Percentiles rank a stretch among this genome's conserved stretches.
phyloP scores from a whole-genome alignment of 2,113 vertebrate species.

The Tauraco erythrolophus region DNA sequence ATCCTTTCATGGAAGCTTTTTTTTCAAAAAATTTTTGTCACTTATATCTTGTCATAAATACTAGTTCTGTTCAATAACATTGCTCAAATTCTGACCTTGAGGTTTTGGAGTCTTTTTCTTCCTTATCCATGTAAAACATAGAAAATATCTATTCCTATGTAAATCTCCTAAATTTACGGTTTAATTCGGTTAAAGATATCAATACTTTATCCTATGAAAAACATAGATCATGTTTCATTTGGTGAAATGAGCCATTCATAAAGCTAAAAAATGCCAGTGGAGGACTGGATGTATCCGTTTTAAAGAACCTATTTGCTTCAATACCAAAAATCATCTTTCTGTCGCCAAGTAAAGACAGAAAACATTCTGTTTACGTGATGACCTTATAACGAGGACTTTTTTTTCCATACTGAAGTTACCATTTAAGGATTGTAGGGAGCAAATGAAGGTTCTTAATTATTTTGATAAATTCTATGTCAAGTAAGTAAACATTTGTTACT shows the following conservation, averaged over 20 bases:
- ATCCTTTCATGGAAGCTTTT: neutral
- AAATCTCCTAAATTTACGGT: neutral
- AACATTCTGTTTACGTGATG: neutral
- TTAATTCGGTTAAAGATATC: neutral
- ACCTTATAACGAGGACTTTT: neutral
- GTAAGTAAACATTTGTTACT: neutral
- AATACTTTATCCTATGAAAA: neutral
- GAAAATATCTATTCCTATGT: neutral
- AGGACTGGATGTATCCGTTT: neutral
- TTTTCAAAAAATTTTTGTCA: neutral
- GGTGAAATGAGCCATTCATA: neutral
- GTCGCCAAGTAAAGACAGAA: neutral
- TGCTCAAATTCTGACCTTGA: neutral
- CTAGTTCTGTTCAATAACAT: neutral
- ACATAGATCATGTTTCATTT: neutral
- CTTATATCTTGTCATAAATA: neutral
- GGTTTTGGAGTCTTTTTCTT: neutral
- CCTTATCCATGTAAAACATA: slow-evolving; percentile 20
- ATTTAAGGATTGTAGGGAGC: neutral
- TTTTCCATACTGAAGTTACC: neutral
- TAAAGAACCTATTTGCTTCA: neutral
- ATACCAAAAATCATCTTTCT: neutral
- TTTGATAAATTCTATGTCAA: neutral
- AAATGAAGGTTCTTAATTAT: neutral
- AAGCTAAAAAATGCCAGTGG: neutral